Evolutionary conservation across 2,888 invertebrate genomes (phyloP).

Genomic region (Invenusta paracnida): DNA sequence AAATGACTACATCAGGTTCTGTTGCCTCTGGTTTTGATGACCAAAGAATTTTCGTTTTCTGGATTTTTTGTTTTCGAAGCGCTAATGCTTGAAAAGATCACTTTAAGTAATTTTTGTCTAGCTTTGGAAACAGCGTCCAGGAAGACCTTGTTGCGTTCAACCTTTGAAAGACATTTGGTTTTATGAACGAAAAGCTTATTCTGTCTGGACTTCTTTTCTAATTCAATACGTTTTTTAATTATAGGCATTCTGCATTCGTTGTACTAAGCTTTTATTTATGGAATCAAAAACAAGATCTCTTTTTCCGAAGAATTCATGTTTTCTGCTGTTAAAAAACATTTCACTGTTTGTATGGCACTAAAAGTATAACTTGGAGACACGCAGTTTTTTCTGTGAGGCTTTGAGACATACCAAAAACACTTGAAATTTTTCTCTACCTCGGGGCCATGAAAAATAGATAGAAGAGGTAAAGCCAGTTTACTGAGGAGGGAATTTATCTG

Average conservation of each 20-base stretch:
- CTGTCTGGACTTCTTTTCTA: background rate
- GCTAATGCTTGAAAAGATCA: background rate
- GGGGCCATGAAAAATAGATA: background rate
- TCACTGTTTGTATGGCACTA: background rate
- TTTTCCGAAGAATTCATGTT: background rate
- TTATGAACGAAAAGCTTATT: background rate
- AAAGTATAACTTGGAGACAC: background rate
- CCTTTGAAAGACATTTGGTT: background rate
- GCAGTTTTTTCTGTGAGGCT: background rate
- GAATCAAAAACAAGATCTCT: background rate
- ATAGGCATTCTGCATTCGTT: background rate
- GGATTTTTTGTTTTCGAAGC: background rate
- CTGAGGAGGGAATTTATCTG: background rate
- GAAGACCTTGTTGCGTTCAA: background rate
- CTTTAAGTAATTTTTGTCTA: background rate
- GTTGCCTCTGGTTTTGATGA: background rate
- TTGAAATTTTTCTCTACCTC: background rate
- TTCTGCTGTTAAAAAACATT: background rate
- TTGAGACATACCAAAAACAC: background rate
- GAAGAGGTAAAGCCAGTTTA: background rate
- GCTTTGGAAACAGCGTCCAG: background rate
- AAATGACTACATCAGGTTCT: background rate
- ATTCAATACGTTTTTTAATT: background rate
- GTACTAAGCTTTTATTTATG: background rate
- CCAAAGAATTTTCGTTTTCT: background rate